Conservation (phyloP, 2,888 invertebrate genomes). For the Chymomyza amoena region DNA sequence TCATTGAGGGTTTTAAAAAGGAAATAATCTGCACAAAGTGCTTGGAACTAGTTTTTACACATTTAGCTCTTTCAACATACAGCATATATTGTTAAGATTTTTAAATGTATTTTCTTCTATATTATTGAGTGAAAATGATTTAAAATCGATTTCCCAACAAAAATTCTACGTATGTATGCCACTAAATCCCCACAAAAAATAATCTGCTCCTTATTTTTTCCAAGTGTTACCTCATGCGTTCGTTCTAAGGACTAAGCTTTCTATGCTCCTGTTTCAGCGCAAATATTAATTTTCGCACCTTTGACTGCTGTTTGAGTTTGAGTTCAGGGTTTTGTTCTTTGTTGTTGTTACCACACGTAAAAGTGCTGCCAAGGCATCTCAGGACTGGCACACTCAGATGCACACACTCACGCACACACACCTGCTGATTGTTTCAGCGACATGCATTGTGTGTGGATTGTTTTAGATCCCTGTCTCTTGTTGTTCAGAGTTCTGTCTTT, state of each 20-base stretch:
- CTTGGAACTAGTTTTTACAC: too few relatives aligned
- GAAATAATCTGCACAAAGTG: too few relatives aligned
- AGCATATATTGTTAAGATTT: too few relatives aligned
- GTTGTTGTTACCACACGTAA: neutral
- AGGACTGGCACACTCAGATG: too few relatives aligned
- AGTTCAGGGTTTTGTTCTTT: neutral
- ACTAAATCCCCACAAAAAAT: neutral
- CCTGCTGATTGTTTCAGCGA: neutral
- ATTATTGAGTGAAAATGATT: too few relatives aligned
- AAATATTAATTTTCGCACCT: slow-evolving; percentile 71
- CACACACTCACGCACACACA: neutral
- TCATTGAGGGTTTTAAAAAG: too few relatives aligned
- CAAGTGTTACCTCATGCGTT: slow-evolving; percentile 3
- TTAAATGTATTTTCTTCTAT: too few relatives aligned
- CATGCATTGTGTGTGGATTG: neutral
- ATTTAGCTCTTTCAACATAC: too few relatives aligned
- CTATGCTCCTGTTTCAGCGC: slow-evolving; percentile 15
- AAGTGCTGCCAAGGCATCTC: neutral
- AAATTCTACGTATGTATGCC: too few relatives aligned
- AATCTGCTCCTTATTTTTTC: neutral
- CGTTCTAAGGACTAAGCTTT: neutral
- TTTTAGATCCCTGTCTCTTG: neutral
- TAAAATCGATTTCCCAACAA: too few relatives aligned
- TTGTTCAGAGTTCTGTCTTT: neutral
- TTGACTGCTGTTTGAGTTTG: slow-evolving; percentile 13